Percentiles rank a stretch among this genome's conserved stretches.
Evolutionary conservation across 2,888 invertebrate species (phyloP).

Genomic region (Troglohyphantes excavatus): DNA sequence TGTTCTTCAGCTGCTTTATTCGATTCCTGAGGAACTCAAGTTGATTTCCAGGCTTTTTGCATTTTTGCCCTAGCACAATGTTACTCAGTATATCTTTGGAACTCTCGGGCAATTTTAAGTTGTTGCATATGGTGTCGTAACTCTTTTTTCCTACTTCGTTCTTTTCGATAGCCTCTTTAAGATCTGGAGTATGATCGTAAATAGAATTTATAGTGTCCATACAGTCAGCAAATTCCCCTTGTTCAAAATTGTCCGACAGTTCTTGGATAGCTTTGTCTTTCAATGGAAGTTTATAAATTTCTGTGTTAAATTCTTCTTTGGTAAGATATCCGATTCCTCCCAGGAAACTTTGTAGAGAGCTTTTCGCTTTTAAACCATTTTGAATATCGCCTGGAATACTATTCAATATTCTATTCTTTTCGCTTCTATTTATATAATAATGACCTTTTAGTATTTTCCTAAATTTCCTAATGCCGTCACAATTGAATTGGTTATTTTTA

Average conservation of each 20-base stretch:
- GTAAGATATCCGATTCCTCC: not conserved
- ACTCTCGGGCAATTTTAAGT: slow-evolving; percentile 18
- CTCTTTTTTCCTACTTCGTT: slow-evolving; percentile 14
- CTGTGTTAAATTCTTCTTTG: not conserved
- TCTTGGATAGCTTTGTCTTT: not conserved
- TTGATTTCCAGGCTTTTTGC: not conserved
- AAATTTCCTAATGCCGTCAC: slow-evolving; percentile 14
- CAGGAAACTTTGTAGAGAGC: slow-evolving; percentile 7
- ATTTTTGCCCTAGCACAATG: slow-evolving; percentile 16
- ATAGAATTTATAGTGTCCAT: not conserved
- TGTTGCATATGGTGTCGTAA: slow-evolving; percentile 2
- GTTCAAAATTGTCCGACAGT: not conserved
- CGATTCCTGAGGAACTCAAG: slow-evolving; percentile 19
- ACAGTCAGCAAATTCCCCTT: not conserved
- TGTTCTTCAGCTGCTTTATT: slow-evolving; percentile 10
- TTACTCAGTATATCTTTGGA: not conserved
- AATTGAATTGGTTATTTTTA: not conserved
- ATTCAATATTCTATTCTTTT: slow-evolving; percentile 10
- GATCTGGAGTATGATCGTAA: not conserved
- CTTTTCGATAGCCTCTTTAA: not conserved
- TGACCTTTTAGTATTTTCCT: slow-evolving; percentile 15
- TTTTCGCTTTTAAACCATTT: not conserved
- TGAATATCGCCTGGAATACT: not conserved
- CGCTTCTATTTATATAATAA: slow-evolving; percentile 9
- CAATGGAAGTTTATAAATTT: slow-evolving; percentile 3